A percentile compares a stretch with the other conserved stretches of the same genome.
These are phyloP conservation scores for Nerophis ophidion DNA, from an alignment of 2,113 vertebrate genomes.

Conservation along the genomic window DNA sequence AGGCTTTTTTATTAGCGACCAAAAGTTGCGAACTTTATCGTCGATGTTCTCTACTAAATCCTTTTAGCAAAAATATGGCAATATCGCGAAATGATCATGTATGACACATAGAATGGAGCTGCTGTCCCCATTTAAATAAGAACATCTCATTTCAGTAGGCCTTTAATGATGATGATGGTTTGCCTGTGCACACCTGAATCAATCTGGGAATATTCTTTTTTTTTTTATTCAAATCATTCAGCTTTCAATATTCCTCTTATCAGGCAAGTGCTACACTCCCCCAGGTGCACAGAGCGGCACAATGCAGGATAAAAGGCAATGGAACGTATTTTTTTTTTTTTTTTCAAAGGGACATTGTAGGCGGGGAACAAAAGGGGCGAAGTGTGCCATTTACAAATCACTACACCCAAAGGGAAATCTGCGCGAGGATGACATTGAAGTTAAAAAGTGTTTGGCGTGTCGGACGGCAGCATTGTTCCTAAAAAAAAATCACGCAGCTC, in stretches of 20 bases:
- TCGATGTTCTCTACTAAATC: no score
- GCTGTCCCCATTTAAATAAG: no score
- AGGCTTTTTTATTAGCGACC: no score
- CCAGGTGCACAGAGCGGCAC: conserved; percentile 51
- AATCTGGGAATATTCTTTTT: conserved; percentile 40
- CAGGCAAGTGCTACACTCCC: conserved; percentile 57
- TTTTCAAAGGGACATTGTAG: conserved; percentile 66
- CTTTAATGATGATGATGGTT: conserved; percentile 23
- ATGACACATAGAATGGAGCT: no score
- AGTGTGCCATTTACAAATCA: conserved; percentile 61
- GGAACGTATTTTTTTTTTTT: conserved; percentile 35
- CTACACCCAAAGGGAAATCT: conserved; percentile 57
- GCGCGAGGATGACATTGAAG: conserved; percentile 68
- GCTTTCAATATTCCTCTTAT: conserved; percentile 59
- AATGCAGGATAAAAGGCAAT: conserved; percentile 62
- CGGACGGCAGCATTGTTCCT: conserved; percentile 23
- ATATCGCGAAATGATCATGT: no score
- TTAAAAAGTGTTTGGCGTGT: conserved; percentile 55
- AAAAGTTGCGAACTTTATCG: no score
- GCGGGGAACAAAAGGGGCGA: conserved; percentile 52
- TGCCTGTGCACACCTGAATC: conserved; percentile 8
- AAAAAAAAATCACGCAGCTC: conserved; percentile 50
- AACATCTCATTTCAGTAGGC: no score
- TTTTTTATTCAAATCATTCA: conserved; percentile 43
- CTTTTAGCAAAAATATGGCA: no score